Evolutionary conservation across 2,113 vertebrate species (phyloP).

Genomic region (Colossoma macropomum): DNA sequence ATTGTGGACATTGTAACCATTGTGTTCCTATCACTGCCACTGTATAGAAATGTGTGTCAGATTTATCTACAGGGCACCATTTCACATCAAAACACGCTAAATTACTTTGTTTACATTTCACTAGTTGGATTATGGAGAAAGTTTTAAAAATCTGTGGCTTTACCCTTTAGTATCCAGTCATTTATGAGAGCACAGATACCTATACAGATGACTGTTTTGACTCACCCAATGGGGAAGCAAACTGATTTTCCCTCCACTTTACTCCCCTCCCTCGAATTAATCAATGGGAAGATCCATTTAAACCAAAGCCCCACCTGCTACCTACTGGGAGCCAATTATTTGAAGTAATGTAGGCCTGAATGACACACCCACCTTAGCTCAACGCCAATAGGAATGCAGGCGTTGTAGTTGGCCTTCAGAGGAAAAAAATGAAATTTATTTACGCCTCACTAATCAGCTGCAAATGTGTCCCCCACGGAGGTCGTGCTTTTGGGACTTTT

Average conservation of each 20-base stretch:
- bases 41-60: no score
- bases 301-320: conserved; percentile 76
- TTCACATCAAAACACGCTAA: no score
- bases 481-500: conserved; percentile 72
- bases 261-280: conserved; percentile 69
- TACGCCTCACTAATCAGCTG: conserved; percentile 76
- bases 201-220: no score
- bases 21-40: no score
- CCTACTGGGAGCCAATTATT: conserved; percentile 64
- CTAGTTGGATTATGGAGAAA: no score
- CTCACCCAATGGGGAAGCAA: conserved; percentile 59
- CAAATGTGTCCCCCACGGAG: conserved; percentile 75
- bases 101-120: no score
- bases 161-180: no score
- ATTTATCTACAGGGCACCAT: no score
- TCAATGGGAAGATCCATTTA: conserved; percentile 66
- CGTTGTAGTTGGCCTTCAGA: conserved; percentile 69
- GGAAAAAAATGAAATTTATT: conserved; percentile 68
- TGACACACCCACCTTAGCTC: conserved; percentile 73
- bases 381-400: conserved; percentile 75
- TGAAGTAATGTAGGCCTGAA: conserved; percentile 60
- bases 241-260: conserved; percentile 76
- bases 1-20: no score
- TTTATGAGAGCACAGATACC: neutral
- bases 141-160: no score